Evolutionary conservation across 2,888 invertebrate genomes (phyloP), one percentile per base, ranked within the genome.

Genomic region (Eulithis testata): DNA sequence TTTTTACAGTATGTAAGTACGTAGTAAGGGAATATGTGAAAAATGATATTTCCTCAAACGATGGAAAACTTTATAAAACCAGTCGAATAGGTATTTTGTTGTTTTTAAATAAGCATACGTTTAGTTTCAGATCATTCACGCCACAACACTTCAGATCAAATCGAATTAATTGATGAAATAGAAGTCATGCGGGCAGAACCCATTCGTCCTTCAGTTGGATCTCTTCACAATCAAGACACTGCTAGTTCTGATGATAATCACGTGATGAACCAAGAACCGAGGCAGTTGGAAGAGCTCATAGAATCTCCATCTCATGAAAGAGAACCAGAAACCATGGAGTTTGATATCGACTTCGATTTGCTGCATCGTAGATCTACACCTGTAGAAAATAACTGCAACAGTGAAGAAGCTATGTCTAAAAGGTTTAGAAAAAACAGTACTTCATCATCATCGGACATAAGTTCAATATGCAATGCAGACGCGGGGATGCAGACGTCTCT

Each of bases 401-500:
- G 40, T 40, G 40, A 40, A 40, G 40, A 40, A 40, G 3, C 2
- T 40, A 8, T 40, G 5, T 40, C 8, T 40, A 8, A 11, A 5
- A 40, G 40, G 9, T 40, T 40, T 40, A 9, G 9, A 14, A 47
- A 2, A 14, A 14, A 47, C 40, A 47, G 47, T 14, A 12, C 47
- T 14, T 47, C 47, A 2, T 47, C 47, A 11, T 53, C 53, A 12
- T 40, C 40, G 8, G 43, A 43, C 1, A 9, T 4, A 0, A 54
- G 54, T 21, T 27, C 8, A 5, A 47, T 12, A 14, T 8, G 8
- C 11, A 7, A 4, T 11, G 37, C 14, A n/a, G 57, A 50, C 21
- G 57, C 11, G 14, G 37, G 21, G 11, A 40, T 40, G 1, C 54
- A 61, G 45, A 61, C 54, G 0, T 27, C 53, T 40, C 14, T 43